Base-by-base conservation (phyloP, 1,140 invertebrate genomes). In the Macrobrachium rosenbergii region DNA sequence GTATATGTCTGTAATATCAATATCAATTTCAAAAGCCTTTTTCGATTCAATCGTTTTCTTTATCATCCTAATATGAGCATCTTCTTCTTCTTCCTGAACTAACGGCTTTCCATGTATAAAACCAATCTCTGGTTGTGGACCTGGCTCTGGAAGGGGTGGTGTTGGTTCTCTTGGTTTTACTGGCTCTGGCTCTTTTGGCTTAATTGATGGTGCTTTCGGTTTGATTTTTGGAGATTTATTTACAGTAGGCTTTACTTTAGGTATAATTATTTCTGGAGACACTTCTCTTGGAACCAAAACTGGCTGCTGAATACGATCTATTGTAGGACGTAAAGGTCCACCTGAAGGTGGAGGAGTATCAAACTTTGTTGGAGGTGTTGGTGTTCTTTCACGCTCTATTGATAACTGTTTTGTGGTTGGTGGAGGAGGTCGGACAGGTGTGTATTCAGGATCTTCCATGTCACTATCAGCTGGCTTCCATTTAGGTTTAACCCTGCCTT, bases 401-500 rank as follows among this genome's bases (percentile, higher is more conserved):
- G 60, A 79, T 19, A 67, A 11, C 23, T 28, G 80, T 21, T 62
- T 84, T 60, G 80, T 73, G 82, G 63, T 76, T 12, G 79, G 67
- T 75, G 78, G 78, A 3, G 85, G 83, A 43, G 83, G 78, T 75
- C 79, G 73, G 14, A 89, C 89, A 21, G 75, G 79, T 14, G 86
- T 85, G 77, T 88, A 89, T n/a, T 87, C 83, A 43, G 82, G 83
- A 45, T 89, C 89, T 62, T 87, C 83, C n/a, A 19, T 82, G 63
- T 89, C 89, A 79, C 87, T 85, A 19, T 89, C 87, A 19, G 67
- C 59, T 62, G 90, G 90, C 19, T 87, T 83, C 90, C 90, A 91
- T 37, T 89, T 90, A 2, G 90, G 90, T 14, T 79, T 82, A 45
- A 91, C 83, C 82, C 83, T 82, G n/a, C 83, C 83, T 69, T 91